Conservation (phyloP, 2,888 invertebrate species). For the Melieria picta region DNA sequence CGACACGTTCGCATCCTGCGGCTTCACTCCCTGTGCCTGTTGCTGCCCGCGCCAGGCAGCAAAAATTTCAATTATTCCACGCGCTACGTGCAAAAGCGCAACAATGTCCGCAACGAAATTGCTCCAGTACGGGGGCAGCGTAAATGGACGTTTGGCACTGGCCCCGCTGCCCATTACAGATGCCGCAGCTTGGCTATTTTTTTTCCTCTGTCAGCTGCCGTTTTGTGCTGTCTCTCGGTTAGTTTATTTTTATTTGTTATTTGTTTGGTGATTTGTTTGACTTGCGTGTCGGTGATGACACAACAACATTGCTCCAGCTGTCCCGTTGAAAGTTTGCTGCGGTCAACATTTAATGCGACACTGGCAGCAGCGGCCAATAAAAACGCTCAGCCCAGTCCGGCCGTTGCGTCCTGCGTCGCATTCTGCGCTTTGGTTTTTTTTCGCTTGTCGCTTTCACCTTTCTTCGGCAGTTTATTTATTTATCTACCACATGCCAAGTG, state of each 20-base stretch:
- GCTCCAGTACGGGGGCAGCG: background rate
- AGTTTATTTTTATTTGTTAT: constrained; percentile 42
- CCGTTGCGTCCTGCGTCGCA: too few relatives aligned
- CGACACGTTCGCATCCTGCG: too few relatives aligned
- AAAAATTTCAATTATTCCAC: too few relatives aligned
- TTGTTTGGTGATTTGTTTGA: constrained; percentile 59
- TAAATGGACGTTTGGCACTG: background rate
- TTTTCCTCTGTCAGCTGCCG: background rate
- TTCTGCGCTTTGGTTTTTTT: too few relatives aligned
- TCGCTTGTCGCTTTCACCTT: too few relatives aligned
- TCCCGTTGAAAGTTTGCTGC: background rate
- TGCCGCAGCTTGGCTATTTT: constrained; percentile 1
- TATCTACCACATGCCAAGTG: background rate
- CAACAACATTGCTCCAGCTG: constrained; percentile 15
- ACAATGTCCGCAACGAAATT: too few relatives aligned
- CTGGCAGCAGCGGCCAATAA: background rate
- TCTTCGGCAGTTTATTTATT: background rate
- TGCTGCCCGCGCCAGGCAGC: too few relatives aligned
- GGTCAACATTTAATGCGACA: constrained; percentile 27
- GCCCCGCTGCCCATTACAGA: background rate
- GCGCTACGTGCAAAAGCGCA: too few relatives aligned
- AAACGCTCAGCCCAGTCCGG: too few relatives aligned
- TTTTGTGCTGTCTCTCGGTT: constrained; percentile 14
- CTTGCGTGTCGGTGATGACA: constrained; percentile 60
- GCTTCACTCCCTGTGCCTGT: too few relatives aligned